These are phyloP conservation scores for Toxotes lorentzi DNA, from an alignment of 2,797 vertebrate genomes.

Conservation along the genomic window DNA sequence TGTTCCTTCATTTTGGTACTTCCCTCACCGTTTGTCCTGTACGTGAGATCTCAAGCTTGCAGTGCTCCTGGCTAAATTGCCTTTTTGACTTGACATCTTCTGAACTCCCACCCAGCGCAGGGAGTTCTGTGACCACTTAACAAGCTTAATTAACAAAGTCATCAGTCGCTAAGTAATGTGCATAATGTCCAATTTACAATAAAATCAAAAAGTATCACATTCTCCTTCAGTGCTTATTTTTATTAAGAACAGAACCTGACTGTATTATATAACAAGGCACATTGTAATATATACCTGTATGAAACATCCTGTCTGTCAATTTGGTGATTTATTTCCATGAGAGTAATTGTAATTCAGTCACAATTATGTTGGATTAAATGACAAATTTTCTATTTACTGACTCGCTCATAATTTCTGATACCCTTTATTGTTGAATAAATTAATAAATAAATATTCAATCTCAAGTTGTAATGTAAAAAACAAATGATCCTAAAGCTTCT, in stretches of 20 bases:
- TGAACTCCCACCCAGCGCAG: constrained; percentile 50
- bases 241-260: constrained; percentile 86
- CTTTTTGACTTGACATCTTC: constrained; percentile 65
- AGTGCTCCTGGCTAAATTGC: constrained; percentile 63
- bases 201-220: constrained; percentile 86
- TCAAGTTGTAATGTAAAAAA: background rate
- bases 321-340: constrained; percentile 90
- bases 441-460: background rate
- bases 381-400: constrained; percentile 93
- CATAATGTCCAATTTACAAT: constrained; percentile 89
- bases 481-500: background rate
- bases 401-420: constrained; percentile 72
- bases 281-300: constrained; percentile 97
- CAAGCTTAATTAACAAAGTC: constrained; percentile 79
- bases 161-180: constrained; percentile 86
- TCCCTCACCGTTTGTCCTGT: constrained; percentile 57
- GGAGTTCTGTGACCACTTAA: constrained; percentile 67
- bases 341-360: constrained; percentile 94
- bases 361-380: constrained; percentile 93
- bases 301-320: constrained; percentile 91
- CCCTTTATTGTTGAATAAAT: background rate
- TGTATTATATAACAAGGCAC: constrained; percentile 94
- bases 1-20: constrained; percentile 70
- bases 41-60: constrained; percentile 49
- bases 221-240: constrained; percentile 90